Percentiles rank a stretch among this genome's conserved stretches.
phyloP scores from a whole-genome alignment of 2,888 invertebrate genomes.

The Drosophila austrosaltans region DNA sequence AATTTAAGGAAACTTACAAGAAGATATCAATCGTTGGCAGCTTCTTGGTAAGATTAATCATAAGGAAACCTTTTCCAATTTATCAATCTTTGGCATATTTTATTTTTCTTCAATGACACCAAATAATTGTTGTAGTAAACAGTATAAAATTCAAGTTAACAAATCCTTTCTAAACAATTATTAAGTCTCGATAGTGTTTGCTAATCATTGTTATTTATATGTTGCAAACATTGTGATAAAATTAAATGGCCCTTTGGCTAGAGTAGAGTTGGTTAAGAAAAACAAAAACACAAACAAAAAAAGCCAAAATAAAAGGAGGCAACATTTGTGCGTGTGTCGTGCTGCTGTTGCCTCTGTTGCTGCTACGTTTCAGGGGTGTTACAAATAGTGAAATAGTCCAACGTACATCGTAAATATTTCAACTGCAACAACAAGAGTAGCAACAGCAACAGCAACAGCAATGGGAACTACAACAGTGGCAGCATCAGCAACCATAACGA shows the following conservation, averaged over 20 bases:
- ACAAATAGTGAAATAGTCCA: constrained; percentile 77
- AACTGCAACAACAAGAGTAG: constrained; percentile 73
- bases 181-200: background rate
- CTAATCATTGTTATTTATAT: background rate
- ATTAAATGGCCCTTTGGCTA: background rate
- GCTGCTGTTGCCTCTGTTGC: constrained; percentile 6
- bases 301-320: constrained; percentile 54
- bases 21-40: too few species aligned
- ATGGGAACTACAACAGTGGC: constrained; percentile 27
- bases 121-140: too few species aligned
- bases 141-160: too few species aligned
- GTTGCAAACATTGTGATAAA: background rate
- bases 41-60: too few species aligned
- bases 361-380: constrained; percentile 47
- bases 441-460: constrained; percentile 48
- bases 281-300: constrained; percentile 10
- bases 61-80: too few species aligned
- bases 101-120: too few species aligned
- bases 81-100: too few species aligned
- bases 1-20: too few species aligned
- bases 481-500: constrained; percentile 64
- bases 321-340: constrained; percentile 75
- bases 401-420: constrained; percentile 78
- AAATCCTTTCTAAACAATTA: too few species aligned
- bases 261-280: constrained; percentile 50